Evolutionary conservation across 2,888 invertebrate species (phyloP), one percentile per base, ranked within the genome.

Genomic region (Tricholauxania praeusta): DNA sequence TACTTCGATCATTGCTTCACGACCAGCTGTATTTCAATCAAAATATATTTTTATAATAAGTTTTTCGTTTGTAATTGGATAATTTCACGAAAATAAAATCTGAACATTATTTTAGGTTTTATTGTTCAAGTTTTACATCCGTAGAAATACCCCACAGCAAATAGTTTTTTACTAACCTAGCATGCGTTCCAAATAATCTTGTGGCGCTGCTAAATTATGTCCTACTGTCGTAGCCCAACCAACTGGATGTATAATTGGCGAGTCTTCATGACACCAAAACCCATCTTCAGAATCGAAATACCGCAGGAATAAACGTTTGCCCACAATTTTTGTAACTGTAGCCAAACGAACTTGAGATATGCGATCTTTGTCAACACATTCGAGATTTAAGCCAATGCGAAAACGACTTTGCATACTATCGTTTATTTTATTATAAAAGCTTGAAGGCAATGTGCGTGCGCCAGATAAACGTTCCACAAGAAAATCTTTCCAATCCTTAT

Each of bases 231-330:
- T 93, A 0, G 98, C 96, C 98, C 99, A 98, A n/a, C 98, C 97
- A 1, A 97, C 95, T 0, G 96, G 97, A 87, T 98, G 98, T 77
- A 99, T 94, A 14, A 98, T 89, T 0, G 96, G 95, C 0, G 98
- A 97, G 84, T 96, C 95, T 87, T 97, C 96, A 79, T 98, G 98
- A 84, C 97, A 98, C 98, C 98, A 99, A 86, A 99, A 98, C 5
- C 97, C 95, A 79, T 92, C 92, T 82, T 95, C 95, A 75, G 94
- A 92, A 81, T 96, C 95, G 80, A 94, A 96, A 87, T 98, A 98
- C 81, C 93, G 93, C 2, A 99, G 92, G 81, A 96, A 95, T 73
- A 99, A 90, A 70, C 98, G 90, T 85, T 97, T 97, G 1, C 98
- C 98, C 49, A 97, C 91, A 79, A 97, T 95, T 87, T 96, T 95